Evolutionary conservation across 1,140 invertebrate genomes (phyloP), one percentile per base, ranked within the genome.

Genomic region (Neotoxoptera formosana): DNA sequence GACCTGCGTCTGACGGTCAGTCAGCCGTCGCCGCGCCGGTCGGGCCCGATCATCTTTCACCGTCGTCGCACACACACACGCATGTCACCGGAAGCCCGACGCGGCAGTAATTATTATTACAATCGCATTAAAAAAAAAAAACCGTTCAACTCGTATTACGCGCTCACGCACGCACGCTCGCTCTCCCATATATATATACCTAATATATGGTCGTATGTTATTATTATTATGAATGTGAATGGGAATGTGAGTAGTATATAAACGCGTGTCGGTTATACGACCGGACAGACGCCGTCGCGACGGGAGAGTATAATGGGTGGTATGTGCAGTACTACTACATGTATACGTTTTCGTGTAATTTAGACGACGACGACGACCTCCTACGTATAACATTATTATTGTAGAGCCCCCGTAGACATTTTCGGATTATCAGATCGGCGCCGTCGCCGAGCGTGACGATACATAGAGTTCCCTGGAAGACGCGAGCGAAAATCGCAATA

Each of bases 61-160:
- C 89, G 84, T 25, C 11, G 17, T 30, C 47, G 86, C 47, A 23
- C 21, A 41, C 36, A 45, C 25, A 36, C n/a, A 89, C 53, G 51
- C 53, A 53, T 36, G 25, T 34, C 34, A 67, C 89, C 89, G 89
- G 89, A 90, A 90, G 89, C 89, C 89, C 20, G 47, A 48, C 25
- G 51, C 9, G 23, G 9, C 41, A 36, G 89, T 90, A 90, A 90
- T 90, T 90, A 89, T 89, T 87, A 90, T 90, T 90, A 90, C 89
- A 90, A 90, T 90, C 89, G 89, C 89, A 90, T 90, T 90, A 90
- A 90, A 67, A 90, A 67, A 41, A 41, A 90, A 67, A 90, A 67
- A 41, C 1, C 89, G 88, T 89, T 89, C 88, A 89, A 89, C 88
- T 89, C 51, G 48, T 89, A 89, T 89, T 89, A 89, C 87, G 21